These are phyloP conservation scores for Epistrophella euchroma DNA, from an alignment of 2,888 invertebrate genomes.

Conservation along the genomic window DNA sequence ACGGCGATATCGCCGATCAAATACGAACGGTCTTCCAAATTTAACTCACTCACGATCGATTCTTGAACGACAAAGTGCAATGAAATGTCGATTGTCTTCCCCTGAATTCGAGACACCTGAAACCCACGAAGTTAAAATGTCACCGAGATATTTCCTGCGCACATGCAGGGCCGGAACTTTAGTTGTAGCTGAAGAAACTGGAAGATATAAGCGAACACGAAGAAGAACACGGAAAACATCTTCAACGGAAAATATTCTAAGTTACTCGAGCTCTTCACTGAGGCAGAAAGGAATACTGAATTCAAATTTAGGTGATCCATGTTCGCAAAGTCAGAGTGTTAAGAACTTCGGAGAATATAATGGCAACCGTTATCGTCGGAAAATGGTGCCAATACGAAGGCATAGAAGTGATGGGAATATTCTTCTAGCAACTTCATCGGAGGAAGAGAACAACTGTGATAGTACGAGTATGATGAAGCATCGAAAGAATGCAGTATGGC, in stretches of 20 bases:
- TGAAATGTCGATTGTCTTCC: conserved; percentile 81
- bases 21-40: conserved; percentile 78
- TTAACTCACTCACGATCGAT: conserved; percentile 80
- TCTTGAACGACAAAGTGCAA: conserved; percentile 82
- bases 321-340: conserved; percentile 65
- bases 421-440: conserved; percentile 60
- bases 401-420: conserved; percentile 77
- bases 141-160: conserved; percentile 84
- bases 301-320: conserved; percentile 45
- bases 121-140: conserved; percentile 77
- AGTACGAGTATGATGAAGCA: neutral
- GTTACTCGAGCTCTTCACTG: conserved; percentile 64
- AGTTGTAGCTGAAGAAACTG: conserved; percentile 85
- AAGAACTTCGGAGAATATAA: conserved; percentile 51
- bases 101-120: conserved; percentile 79
- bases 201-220: conserved; percentile 80
- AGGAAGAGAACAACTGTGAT: conserved; percentile 47
- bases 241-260: conserved; percentile 78
- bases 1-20: conserved; percentile 81
- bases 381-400: conserved; percentile 73
- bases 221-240: conserved; percentile 79
- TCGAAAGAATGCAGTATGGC: conserved; percentile 44
- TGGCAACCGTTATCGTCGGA: conserved; percentile 52
- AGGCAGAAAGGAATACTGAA: conserved; percentile 28
- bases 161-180: conserved; percentile 85